Conservation (phyloP, 2,797 vertebrate genomes). For the Phataginus tetradactyla region DNA sequence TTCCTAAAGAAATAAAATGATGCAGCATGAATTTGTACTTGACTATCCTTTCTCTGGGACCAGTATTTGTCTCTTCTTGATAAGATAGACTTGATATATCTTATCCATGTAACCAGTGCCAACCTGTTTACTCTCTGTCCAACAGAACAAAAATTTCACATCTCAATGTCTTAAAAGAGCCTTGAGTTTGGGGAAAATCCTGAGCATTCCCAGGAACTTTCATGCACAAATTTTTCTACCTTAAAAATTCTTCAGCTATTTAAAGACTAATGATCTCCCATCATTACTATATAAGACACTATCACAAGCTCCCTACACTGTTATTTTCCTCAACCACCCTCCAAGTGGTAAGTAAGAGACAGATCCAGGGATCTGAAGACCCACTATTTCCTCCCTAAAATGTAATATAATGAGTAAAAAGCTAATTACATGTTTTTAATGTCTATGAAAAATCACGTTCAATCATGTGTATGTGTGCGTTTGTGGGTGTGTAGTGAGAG, state of each 20-base stretch:
- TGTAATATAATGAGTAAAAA: neutral
- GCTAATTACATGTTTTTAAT: neutral
- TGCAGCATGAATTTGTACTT: neutral
- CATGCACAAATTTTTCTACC: neutral
- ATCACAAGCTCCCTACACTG: neutral
- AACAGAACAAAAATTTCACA: neutral
- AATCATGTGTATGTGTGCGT: neutral
- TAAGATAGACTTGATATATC: neutral
- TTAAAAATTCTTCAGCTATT: constrained; percentile 2
- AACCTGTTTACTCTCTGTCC: neutral
- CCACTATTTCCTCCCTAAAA: neutral
- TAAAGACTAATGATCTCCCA: neutral
- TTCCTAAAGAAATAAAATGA: neutral
- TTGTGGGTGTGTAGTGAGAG: neutral
- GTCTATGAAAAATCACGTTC: neutral
- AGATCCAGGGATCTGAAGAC: neutral
- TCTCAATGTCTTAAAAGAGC: neutral
- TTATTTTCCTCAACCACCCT: neutral
- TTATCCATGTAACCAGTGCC: neutral
- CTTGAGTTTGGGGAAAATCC: neutral
- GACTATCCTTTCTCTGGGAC: neutral
- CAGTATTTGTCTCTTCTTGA: constrained; percentile 11
- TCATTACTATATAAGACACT: neutral
- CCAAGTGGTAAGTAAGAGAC: neutral
- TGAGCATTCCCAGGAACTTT: neutral